Conservation (phyloP, 2,113 vertebrate genomes). For the Sylvietta virens region DNA sequence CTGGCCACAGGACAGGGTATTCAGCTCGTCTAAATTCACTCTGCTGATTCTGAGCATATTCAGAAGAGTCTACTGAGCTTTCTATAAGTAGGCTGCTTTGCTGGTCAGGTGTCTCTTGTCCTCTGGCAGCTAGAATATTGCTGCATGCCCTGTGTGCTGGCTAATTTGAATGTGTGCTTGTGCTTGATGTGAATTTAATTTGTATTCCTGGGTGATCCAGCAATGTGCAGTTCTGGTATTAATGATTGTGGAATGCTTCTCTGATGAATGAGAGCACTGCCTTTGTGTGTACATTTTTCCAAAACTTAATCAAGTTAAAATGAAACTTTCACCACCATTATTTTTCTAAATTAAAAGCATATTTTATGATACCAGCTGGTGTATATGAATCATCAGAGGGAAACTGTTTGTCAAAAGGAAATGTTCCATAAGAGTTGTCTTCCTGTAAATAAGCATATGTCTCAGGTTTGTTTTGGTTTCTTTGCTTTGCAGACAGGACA, state of each 20-base stretch:
- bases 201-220: not conserved
- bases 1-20: not conserved
- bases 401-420: constrained; percentile 1
- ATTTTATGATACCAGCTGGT: not conserved
- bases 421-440: not conserved
- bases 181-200: not conserved
- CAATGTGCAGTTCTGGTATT: fast-evolving
- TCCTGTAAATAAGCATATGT: not conserved
- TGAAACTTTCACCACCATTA: not conserved
- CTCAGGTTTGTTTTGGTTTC: constrained; percentile 17
- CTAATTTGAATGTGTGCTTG: not conserved
- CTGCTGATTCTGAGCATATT: not conserved
- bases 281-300: not conserved
- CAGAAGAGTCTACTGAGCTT: not conserved
- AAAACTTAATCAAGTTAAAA: not conserved
- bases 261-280: not conserved
- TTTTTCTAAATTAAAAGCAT: constrained; percentile 17
- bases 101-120: not conserved
- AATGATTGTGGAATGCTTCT: not conserved
- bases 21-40: not conserved
- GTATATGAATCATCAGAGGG: not conserved
- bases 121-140: not conserved
- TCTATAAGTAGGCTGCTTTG: not conserved
- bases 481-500: constrained; percentile 80
- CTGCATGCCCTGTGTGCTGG: not conserved